Evolutionary conservation across 2,113 vertebrate genomes (phyloP).

Genomic region (Tursiops truncatus): DNA sequence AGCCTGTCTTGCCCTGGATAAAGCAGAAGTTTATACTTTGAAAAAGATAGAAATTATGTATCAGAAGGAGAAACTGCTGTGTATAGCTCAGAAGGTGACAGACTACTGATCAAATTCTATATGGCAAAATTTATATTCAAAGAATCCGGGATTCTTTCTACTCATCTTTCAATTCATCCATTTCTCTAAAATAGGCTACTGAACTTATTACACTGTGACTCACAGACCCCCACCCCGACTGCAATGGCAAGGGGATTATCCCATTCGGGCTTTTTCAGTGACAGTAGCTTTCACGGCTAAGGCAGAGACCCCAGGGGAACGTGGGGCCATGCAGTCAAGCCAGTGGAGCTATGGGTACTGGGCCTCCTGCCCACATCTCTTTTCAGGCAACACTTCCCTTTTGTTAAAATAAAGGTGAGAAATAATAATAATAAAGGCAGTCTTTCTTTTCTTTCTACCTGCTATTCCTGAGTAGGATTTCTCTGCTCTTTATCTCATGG

Average conservation of each 20-base stretch:
- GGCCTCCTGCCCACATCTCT: neutral
- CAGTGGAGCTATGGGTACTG: neutral
- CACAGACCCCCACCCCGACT: neutral
- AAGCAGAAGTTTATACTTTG: neutral
- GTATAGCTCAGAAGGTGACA: neutral
- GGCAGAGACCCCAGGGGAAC: neutral
- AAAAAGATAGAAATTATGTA: neutral
- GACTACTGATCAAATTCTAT: neutral
- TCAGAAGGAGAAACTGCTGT: neutral
- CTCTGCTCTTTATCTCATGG: neutral
- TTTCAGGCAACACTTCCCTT: neutral
- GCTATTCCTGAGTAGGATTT: neutral
- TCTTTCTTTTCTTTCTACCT: neutral
- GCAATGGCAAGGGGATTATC: neutral
- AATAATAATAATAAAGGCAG: neutral
- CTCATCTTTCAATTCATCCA: neutral
- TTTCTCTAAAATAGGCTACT: neutral
- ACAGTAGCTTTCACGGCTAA: neutral
- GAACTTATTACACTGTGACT: neutral
- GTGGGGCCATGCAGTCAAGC: neutral
- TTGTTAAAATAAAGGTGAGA: slow-evolving; percentile 33
- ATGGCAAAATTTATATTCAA: neutral
- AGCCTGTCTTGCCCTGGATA: neutral
- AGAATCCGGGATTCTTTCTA: neutral
- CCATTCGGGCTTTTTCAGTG: neutral